phyloP scores from a whole-genome alignment of 1,140 invertebrate genomes.

The Heliconius himera region DNA sequence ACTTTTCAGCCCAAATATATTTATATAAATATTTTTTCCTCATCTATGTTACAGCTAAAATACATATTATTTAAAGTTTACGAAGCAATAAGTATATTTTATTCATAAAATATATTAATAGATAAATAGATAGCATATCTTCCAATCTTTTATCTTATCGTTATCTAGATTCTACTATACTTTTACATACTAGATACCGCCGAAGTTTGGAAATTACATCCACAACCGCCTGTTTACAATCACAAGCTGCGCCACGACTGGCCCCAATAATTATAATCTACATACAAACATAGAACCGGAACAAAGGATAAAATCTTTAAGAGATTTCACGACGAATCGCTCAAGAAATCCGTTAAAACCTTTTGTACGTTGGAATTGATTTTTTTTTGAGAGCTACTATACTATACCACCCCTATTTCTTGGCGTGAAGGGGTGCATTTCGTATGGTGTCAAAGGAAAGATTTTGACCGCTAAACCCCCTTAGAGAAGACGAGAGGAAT shows the following conservation, averaged over 20 bases:
- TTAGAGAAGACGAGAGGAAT: not conserved
- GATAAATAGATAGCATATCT: not conserved
- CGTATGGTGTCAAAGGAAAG: constrained; percentile 2
- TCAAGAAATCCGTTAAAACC: not conserved
- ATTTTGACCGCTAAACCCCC: constrained; percentile 32
- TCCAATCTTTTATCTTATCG: no score
- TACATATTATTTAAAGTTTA: no score
- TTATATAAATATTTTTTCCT: no score
- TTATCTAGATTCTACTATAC: no score
- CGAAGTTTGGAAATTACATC: no score
- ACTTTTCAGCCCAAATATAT: no score
- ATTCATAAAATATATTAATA: no score
- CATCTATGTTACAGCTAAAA: no score
- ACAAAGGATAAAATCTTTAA: not conserved
- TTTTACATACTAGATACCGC: no score
- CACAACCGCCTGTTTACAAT: no score
- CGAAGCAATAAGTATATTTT: no score
- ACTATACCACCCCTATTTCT: not conserved
- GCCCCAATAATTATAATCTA: not conserved
- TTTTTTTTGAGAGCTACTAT: not conserved
- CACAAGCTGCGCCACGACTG: no score
- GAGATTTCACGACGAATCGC: not conserved
- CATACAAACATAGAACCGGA: not conserved
- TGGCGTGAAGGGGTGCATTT: not conserved
- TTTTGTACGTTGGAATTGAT: not conserved